Conservation (phyloP, 2,113 vertebrate genomes). For the Saimiri boliviensis region DNA sequence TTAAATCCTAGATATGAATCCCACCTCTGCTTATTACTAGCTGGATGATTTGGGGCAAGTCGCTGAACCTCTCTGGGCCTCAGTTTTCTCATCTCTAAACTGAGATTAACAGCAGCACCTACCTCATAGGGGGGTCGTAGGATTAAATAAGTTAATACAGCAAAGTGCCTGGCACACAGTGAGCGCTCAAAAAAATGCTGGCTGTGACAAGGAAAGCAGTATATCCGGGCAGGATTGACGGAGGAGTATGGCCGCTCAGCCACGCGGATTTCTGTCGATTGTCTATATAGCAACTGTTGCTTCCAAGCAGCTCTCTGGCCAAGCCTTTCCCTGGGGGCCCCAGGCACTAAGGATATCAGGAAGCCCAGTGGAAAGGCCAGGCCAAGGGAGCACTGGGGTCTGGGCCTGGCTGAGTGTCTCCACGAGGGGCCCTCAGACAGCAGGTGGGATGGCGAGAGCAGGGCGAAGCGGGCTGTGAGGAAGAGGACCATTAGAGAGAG, state of each 20-base stretch:
- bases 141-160: neutral
- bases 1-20: neutral
- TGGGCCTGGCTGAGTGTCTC: neutral
- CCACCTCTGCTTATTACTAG: neutral
- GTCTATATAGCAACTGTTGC: neutral
- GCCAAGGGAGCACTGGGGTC: rapidly evolving
- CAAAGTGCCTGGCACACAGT: neutral
- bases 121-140: neutral
- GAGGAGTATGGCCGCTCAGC: neutral
- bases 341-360: neutral
- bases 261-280: neutral
- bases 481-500: neutral
- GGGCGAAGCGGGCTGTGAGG: neutral
- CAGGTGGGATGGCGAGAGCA: neutral
- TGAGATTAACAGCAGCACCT: neutral
- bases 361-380: rapidly evolving
- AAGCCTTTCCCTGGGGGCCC: neutral
- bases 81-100: neutral
- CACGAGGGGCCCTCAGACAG: neutral
- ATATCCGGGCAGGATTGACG: neutral
- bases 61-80: neutral
- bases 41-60: neutral
- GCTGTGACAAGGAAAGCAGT: neutral
- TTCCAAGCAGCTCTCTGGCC: neutral
- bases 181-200: neutral